Base-by-base conservation (phyloP, 1,140 invertebrate genomes). In the Nasonia giraulti region DNA sequence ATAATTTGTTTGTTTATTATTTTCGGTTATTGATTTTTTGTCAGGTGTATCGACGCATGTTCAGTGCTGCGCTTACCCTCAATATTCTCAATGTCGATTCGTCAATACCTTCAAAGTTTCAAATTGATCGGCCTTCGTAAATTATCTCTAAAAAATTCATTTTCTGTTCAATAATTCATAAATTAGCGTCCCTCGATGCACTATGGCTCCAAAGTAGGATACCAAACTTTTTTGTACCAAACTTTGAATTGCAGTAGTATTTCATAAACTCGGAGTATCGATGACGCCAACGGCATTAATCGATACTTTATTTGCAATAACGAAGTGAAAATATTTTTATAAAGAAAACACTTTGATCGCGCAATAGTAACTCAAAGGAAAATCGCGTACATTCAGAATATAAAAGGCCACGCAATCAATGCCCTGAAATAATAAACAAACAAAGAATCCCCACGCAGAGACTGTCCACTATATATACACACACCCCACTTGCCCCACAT, bases 1-100 rank as follows among this genome's bases (percentile, higher is more conserved):
- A 71, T 71, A 71, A 71, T 31, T 62, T 62, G 55, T 62, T 62
- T 62, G 55, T 62, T 62, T 62, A 62, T 62, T 62, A 62, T 62
- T 62, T 62, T 20, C 17, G 17, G 50, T 17, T 62, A 62, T 62
- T 62, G 55, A 62, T 62, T 62, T 55, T 55, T 4, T 55, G 3
- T 17, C 11, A 17, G n/a, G 5, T n/a, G 55, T n/a, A 0, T n/a
- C n/a, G 20, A n/a, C 1, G 20, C 20, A 62, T n/a, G 55, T 62
- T 14, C 50, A 20, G 17, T 20, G 5, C 17, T n/a, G 55, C 20
- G 2, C 14, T 55, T 55, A 55, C 50, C 20, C 20, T 55, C 8
- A 55, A 3, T 55, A 55, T 55, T 55, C 12, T 8, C 12, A 55
- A 14, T 20, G 50, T 17, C 14, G 12, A 55, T 17, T 55, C 11